Conservation (phyloP, 2,113 vertebrate species). For the Orycteropus afer region DNA sequence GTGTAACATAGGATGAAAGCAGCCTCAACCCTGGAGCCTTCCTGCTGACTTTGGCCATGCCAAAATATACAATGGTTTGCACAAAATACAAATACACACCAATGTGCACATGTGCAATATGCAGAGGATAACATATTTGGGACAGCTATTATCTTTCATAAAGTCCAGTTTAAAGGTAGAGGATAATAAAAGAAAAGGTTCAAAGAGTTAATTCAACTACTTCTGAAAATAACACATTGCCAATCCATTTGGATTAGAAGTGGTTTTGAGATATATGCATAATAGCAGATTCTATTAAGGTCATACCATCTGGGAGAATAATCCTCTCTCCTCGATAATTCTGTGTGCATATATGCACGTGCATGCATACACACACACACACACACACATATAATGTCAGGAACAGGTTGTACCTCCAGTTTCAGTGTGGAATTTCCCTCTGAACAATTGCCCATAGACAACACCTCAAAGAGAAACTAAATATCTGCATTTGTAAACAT, state of each 20-base stretch:
- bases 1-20: slow-evolving; percentile 72
- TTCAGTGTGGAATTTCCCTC: neutral
- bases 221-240: slow-evolving; percentile 24
- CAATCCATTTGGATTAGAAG: slow-evolving; percentile 35
- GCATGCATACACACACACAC: neutral
- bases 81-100: slow-evolving; percentile 13
- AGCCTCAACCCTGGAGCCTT: slow-evolving; percentile 56
- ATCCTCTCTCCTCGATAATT: slow-evolving; percentile 12
- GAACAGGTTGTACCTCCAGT: neutral
- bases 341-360: neutral
- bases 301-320: slow-evolving; percentile 43
- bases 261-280: neutral
- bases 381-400: neutral
- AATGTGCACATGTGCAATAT: neutral
- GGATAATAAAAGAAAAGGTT: slow-evolving; percentile 32
- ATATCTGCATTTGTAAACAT: neutral
- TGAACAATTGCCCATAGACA: slow-evolving; percentile 11
- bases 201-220: neutral
- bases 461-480: neutral
- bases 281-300: slow-evolving; percentile 53
- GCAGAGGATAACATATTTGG: neutral
- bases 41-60: slow-evolving; percentile 57
- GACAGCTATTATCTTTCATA: slow-evolving; percentile 21
- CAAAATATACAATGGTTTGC: slow-evolving; percentile 67
- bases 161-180: slow-evolving; percentile 9